These are phyloP conservation scores for Acanthosepion pharaonis DNA, from an alignment of 2,888 invertebrate genomes.

Conservation along the genomic window DNA sequence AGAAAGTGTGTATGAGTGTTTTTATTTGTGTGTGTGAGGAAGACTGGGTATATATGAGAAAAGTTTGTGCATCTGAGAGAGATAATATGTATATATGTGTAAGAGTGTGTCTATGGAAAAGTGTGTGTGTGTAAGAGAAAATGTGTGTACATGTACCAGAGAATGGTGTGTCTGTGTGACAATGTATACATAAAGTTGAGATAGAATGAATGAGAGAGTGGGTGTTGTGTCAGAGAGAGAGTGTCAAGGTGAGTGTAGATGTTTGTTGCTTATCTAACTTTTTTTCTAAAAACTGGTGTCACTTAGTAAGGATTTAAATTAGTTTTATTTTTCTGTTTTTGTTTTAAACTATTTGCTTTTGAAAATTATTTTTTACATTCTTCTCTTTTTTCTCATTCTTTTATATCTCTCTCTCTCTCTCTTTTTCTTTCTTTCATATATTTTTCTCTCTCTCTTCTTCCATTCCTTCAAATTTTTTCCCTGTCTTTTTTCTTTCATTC, in stretches of 20 bases:
- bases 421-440: fast-evolving
- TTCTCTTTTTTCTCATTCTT: not conserved
- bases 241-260: too few relatives aligned
- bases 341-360: too few relatives aligned
- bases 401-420: not conserved
- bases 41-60: not conserved
- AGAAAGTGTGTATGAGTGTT: not conserved
- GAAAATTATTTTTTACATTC: not conserved
- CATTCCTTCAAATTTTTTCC: not conserved
- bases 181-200: not conserved
- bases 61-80: not conserved
- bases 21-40: not conserved
- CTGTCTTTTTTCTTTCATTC: not conserved
- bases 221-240: not conserved
- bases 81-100: not conserved
- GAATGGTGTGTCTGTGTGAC: not conserved
- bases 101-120: not conserved
- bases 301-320: too few relatives aligned
- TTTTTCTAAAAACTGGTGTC: too few relatives aligned
- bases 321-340: too few relatives aligned
- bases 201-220: too few relatives aligned
- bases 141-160: not conserved
- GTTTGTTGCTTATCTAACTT: not conserved
- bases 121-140: not conserved
- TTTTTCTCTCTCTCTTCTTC: not conserved